These are phyloP conservation scores for Lampropteryx suffumata DNA, from an alignment of 2,888 invertebrate genomes.

Conservation along the genomic window DNA sequence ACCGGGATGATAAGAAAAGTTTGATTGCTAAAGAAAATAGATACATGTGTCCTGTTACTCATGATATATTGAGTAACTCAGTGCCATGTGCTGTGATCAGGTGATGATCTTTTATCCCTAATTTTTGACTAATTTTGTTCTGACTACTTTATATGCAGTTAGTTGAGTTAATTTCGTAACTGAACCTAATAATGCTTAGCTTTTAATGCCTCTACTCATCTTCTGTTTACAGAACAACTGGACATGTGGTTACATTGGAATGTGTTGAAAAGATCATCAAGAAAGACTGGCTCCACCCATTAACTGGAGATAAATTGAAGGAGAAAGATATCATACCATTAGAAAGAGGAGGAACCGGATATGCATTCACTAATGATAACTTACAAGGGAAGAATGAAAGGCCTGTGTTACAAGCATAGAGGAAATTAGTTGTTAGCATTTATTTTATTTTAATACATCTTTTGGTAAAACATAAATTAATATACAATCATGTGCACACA, in stretches of 20 bases:
- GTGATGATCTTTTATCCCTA: conserved; percentile 38
- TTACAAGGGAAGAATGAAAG: conserved; percentile 92
- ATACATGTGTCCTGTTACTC: conserved; percentile 98
- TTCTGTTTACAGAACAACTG: conserved; percentile 83
- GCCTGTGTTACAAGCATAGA: conserved; percentile 91
- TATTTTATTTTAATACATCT: neutral
- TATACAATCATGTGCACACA: no score
- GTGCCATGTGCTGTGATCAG: conserved; percentile 96
- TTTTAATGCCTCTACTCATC: no score
- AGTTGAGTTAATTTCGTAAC: no score
- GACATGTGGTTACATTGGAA: conserved; percentile 97
- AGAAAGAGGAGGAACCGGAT: conserved; percentile 98
- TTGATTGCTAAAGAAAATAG: conserved; percentile 94
- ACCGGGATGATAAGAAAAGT: conserved; percentile 93
- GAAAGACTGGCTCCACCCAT: conserved; percentile 98
- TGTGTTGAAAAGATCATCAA: conserved; percentile 98
- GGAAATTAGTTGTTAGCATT: conserved; percentile 3
- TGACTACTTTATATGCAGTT: no score
- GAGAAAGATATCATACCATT: conserved; percentile 96
- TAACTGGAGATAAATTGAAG: conserved; percentile 91
- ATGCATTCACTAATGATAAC: conserved; percentile 92
- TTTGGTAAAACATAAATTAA: no score
- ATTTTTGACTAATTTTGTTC: no score
- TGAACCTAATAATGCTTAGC: no score
- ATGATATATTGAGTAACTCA: conserved; percentile 97